Conservation (phyloP, 64 coral and sea anemone genomes). For the Exaiptasia diaphana region DNA sequence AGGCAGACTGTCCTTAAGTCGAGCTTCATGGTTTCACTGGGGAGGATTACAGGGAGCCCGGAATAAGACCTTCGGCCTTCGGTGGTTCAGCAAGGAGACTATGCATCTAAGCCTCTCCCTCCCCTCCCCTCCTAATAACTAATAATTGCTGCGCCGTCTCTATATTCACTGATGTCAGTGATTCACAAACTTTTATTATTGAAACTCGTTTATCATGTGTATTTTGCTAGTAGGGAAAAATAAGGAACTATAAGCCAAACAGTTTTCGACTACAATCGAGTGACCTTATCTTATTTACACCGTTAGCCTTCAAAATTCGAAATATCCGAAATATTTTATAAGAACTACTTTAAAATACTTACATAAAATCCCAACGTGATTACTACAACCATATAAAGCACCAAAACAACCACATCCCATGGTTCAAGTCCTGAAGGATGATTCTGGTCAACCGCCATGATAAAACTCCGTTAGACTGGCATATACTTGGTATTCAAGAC, state of each 20-base stretch:
- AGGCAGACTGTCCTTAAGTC: too few species aligned
- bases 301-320: neutral
- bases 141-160: too few species aligned
- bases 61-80: too few species aligned
- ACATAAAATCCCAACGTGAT: constrained; percentile 56
- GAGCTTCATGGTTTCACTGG: neutral
- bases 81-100: too few species aligned
- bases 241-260: neutral
- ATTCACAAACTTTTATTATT: neutral
- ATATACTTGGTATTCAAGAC: too few species aligned
- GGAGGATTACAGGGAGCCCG: neutral
- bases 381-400: constrained; percentile 57
- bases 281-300: neutral
- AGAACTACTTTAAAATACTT: constrained; percentile 21
- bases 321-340: neutral
- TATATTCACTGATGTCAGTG: too few species aligned
- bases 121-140: too few species aligned
- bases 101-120: too few species aligned
- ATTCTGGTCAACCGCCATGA: constrained; percentile 17
- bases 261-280: neutral
- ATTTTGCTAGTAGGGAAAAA: neutral
- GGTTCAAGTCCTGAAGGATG: constrained; percentile 41
- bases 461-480: too few species aligned
- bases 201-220: neutral
- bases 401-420: constrained; percentile 61